These are phyloP conservation scores for Cranoglanis bouderius DNA, from an alignment of 2,113 vertebrate species.

Conservation along the genomic window DNA sequence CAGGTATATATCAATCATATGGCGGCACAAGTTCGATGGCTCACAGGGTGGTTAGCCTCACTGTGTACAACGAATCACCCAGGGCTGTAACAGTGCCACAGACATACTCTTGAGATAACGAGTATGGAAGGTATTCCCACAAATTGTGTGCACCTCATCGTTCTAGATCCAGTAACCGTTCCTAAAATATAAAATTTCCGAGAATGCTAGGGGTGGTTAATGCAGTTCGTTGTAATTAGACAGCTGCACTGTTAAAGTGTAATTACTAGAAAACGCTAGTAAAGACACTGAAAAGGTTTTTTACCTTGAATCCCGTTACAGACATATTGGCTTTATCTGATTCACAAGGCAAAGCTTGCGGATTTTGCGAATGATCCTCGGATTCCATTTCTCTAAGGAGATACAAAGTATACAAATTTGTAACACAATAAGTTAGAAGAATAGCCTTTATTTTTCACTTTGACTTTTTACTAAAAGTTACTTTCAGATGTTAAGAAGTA, in stretches of 20 bases:
- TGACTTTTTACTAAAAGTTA: not conserved
- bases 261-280: not conserved
- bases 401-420: too few species aligned
- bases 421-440: not conserved
- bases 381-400: not conserved
- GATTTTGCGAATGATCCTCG: not conserved
- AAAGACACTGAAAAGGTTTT: not conserved
- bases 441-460: not conserved
- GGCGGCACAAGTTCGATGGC: not conserved
- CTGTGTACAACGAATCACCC: not conserved
- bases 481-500: not conserved
- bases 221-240: too few species aligned
- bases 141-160: not conserved
- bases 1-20: not conserved
- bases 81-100: not conserved
- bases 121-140: not conserved
- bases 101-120: too few species aligned
- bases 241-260: too few species aligned
- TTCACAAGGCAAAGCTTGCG: not conserved
- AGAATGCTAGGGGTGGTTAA: too few species aligned
- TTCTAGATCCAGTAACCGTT: not conserved
- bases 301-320: conserved; percentile 32
- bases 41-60: not conserved
- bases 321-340: not conserved
- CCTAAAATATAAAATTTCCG: not conserved